Conservation (phyloP, 2,113 vertebrate species). For the Strigops habroptila region DNA sequence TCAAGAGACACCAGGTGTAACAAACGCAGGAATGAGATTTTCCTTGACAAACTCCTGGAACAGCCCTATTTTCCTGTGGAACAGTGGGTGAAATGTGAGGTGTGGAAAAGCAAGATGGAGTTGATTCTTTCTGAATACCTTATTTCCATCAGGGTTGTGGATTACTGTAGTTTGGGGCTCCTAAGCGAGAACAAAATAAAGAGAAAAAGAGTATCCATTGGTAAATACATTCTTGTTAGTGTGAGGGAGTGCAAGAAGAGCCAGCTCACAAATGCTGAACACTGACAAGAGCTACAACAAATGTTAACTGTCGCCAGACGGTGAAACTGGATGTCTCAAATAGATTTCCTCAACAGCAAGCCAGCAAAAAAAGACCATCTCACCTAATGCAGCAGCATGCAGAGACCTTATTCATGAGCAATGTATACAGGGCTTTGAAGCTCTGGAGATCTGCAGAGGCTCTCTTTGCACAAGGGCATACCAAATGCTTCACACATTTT, state of each 20-base stretch:
- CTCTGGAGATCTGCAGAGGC: constrained; percentile 56
- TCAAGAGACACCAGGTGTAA: not conserved
- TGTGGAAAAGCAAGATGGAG: constrained; percentile 66
- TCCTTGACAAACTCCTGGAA: not conserved
- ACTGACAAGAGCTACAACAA: constrained; percentile 68
- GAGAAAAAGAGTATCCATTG: constrained; percentile 76
- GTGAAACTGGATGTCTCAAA: constrained; percentile 45
- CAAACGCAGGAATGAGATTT: not conserved
- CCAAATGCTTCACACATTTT: not conserved
- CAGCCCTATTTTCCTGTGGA: not conserved
- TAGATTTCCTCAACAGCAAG: constrained; percentile 25
- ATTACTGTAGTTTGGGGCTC: constrained; percentile 99
- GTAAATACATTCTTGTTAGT: constrained; percentile 62
- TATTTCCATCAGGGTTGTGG: constrained; percentile 99
- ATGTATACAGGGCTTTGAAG: constrained; percentile 62
- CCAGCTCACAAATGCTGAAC: constrained; percentile 60
- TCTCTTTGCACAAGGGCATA: not conserved
- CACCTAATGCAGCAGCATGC: constrained; percentile 74
- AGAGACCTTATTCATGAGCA: constrained; percentile 77
- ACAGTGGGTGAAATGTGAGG: constrained; percentile 57
- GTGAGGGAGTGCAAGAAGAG: constrained; percentile 60
- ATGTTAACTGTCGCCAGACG: constrained; percentile 50
- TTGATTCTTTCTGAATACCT: constrained; percentile 85
- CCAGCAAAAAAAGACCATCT: constrained; percentile 38
- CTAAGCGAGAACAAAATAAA: constrained; percentile 86